These are phyloP conservation scores for Beris chalybata DNA, from an alignment of 2,888 invertebrate species.

Conservation along the genomic window DNA sequence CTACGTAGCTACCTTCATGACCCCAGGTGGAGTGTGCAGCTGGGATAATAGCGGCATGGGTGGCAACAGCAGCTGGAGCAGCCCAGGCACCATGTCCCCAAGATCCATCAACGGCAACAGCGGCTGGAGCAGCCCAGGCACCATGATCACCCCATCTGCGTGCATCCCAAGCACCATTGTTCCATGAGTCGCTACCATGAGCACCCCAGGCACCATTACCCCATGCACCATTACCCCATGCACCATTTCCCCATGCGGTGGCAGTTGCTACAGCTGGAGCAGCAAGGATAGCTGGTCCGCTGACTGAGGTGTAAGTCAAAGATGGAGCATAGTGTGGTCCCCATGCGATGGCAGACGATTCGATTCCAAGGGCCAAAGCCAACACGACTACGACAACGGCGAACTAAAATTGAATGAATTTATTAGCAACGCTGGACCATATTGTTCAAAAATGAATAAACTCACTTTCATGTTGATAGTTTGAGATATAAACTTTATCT, in stretches of 20 bases:
- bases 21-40: constrained; percentile 30
- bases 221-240: constrained; percentile 21
- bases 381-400: constrained; percentile 48
- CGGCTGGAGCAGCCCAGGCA: constrained; percentile 39
- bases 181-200: background rate
- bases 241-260: constrained; percentile 13
- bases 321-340: constrained; percentile 29
- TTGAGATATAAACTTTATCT: background rate
- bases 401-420: constrained; percentile 40
- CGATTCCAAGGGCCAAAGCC: constrained; percentile 42
- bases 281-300: too few relatives aligned
- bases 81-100: background rate
- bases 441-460: background rate
- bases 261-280: too few relatives aligned
- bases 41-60: constrained; percentile 11
- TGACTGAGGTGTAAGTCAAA: constrained; percentile 36
- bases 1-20: constrained; percentile 52
- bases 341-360: constrained; percentile 40
- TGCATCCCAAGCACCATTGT: background rate
- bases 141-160: background rate
- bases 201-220: constrained; percentile 12
- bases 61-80: constrained; percentile 17
- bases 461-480: constrained; percentile 53
- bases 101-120: background rate
- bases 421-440: background rate